Evolutionary conservation across 2,113 vertebrate genomes (phyloP), one percentile per base, ranked within the genome.

Genomic region (Passer montanus): DNA sequence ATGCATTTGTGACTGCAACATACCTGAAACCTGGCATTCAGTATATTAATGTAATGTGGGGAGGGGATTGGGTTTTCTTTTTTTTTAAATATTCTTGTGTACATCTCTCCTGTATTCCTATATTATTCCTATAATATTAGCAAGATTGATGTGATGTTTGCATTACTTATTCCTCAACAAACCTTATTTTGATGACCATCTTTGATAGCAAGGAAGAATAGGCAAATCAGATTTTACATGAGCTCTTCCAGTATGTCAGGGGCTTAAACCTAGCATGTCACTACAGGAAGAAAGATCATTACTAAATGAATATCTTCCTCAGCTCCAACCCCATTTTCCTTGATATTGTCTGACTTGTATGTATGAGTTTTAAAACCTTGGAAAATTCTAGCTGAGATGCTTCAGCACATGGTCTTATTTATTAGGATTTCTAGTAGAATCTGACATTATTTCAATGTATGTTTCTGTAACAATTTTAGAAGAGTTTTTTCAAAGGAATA

Each of bases 131-230:
- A 43, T 72, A 83, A 64, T 69, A 74, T n/a, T 78, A 44, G 17
- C 53, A 88, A 88, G 79, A 70, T 35, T 75, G 63, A 92, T 75
- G 46, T 75, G 79, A 59, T 6, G 2, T 73, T 86, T 93, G 56
- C 75, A 80, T 90, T 87, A 46, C 49, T 90, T 90, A 59, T 74
- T 84, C 81, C 78, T 84, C 89, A 96, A 72, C 88, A 90, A 96
- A 58, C 53, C 63, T 84, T 95, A 84, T 95, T 97, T 92, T 88
- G 93, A 90, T 90, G 77, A 78, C 84, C 84, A 93, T 84, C 72
- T 95, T 85, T 90, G 63, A 93, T 91, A 89, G 26, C 30, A 87
- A 90, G 73, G 64, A 75, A 88, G 77, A 95, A 94, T 33, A 94
- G 58, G 87, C 78, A 82, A 78, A 95, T 72, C 43, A 77, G 64